phyloP scores from a whole-genome alignment of 35 echinoderm and acorn worm genomes.

The Acanthaster planci region DNA sequence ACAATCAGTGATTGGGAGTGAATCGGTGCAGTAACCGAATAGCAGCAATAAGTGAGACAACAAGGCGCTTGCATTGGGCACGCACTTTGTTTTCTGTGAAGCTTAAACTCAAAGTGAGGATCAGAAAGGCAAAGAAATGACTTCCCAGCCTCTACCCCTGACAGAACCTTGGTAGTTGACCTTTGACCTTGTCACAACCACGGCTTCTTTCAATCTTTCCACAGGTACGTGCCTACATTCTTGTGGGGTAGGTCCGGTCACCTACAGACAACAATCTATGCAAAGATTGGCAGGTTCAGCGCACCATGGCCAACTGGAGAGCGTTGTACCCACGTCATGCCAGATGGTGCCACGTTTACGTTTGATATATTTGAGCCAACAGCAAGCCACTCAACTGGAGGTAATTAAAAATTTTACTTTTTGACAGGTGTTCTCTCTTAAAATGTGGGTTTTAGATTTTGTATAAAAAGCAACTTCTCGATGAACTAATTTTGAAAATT shows the following conservation, averaged over 20 bases:
- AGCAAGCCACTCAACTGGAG: conserved; percentile 57
- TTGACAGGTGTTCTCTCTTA: neutral
- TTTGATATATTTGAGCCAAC: conserved; percentile 94
- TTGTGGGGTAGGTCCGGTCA: conserved; percentile 89
- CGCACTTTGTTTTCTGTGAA: too few species aligned
- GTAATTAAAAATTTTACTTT: conserved; percentile 43
- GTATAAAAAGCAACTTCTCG: neutral
- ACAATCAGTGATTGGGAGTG: too few species aligned
- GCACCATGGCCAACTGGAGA: conserved; percentile 58
- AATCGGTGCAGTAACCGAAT: too few species aligned
- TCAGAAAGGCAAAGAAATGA: too few species aligned
- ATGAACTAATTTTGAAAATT: too few species aligned
- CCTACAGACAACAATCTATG: conserved; percentile 85
- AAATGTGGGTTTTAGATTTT: neutral
- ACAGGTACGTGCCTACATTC: conserved; percentile 81
- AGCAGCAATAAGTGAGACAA: too few species aligned
- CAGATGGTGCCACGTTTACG: conserved; percentile 79
- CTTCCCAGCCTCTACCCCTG: too few species aligned
- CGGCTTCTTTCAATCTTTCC: too few species aligned
- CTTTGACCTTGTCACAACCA: too few species aligned
- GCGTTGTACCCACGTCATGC: conserved; percentile 49
- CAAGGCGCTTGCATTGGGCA: too few species aligned
- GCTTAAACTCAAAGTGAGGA: too few species aligned
- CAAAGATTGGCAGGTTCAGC: conserved; percentile 84
- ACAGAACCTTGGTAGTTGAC: too few species aligned